Conservation (phyloP, 2,888 invertebrate species). For the Pristionchus exspectatus region DNA sequence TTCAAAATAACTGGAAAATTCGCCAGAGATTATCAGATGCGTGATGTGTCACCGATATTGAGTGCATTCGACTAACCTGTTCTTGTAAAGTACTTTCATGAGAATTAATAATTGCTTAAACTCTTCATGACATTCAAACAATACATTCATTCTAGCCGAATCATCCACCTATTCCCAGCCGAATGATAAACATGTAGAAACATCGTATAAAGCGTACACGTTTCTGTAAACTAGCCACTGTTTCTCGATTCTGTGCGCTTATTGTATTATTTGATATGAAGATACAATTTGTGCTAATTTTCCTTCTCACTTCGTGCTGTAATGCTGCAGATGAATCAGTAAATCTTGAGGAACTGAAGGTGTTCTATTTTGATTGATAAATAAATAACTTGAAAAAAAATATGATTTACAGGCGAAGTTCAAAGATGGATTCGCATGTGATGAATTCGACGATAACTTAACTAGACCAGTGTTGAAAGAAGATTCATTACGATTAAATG, state of each 20-base stretch:
- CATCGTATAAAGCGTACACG: not conserved
- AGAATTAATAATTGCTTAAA: too few species aligned
- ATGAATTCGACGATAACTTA: not conserved
- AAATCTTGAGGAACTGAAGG: not conserved
- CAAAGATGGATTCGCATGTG: not conserved
- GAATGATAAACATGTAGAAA: not conserved
- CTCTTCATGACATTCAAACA: too few species aligned
- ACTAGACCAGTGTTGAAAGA: not conserved
- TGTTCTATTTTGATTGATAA: not conserved
- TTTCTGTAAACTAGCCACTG: not conserved
- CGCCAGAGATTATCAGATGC: too few species aligned
- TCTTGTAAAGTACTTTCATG: too few species aligned
- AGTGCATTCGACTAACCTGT: too few species aligned
- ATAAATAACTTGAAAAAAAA: not conserved
- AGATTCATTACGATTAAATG: not conserved
- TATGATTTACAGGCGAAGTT: not conserved
- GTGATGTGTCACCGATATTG: too few species aligned
- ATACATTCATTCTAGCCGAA: not conserved
- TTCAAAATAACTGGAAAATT: too few species aligned
- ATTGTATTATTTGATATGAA: not conserved
- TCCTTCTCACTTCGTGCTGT: not conserved
- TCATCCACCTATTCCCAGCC: not conserved
- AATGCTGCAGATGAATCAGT: not conserved
- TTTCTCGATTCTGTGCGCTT: not conserved
- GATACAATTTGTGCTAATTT: not conserved